phyloP scores from a whole-genome alignment of 2,888 invertebrate species.

The Dicranocentrus wangi region DNA sequence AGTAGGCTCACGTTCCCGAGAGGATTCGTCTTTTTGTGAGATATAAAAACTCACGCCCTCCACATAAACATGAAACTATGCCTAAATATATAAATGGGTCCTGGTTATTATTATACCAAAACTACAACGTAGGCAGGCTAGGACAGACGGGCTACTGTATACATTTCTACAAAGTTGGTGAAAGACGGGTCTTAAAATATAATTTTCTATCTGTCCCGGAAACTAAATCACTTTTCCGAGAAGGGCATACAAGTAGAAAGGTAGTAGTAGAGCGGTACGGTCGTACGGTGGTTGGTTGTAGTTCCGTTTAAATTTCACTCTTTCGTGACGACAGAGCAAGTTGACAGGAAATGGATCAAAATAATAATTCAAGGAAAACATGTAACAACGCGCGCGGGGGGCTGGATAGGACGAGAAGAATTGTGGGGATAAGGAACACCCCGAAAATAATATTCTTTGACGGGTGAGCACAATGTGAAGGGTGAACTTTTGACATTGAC shows the following conservation, averaged over 20 bases:
- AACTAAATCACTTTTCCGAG: conserved; percentile 52
- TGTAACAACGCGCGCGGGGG: not conserved
- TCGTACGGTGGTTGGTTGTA: too few species aligned
- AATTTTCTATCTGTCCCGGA: conserved; percentile 55
- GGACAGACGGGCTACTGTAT: not conserved
- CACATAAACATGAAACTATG: too few species aligned
- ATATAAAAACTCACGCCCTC: too few species aligned
- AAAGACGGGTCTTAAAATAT: conserved; percentile 51
- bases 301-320: not conserved
- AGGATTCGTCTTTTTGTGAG: conserved; percentile 24
- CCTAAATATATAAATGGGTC: too few species aligned
- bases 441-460: conserved; percentile 29
- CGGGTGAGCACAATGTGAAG: too few species aligned
- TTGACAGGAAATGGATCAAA: conserved; percentile 60
- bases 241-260: too few species aligned
- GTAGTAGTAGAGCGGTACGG: too few species aligned
- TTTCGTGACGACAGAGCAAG: conserved; percentile 19
- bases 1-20: conserved; percentile 6
- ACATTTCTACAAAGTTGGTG: conserved; percentile 20
- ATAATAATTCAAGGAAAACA: conserved; percentile 39
- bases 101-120: too few species aligned
- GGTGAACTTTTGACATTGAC: too few species aligned
- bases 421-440: too few species aligned
- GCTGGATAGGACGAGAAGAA: conserved; percentile 6
- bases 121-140: not conserved